These are phyloP conservation scores for Glomeris maerens DNA, from an alignment of 1,140 invertebrate genomes.

Conservation along the genomic window DNA sequence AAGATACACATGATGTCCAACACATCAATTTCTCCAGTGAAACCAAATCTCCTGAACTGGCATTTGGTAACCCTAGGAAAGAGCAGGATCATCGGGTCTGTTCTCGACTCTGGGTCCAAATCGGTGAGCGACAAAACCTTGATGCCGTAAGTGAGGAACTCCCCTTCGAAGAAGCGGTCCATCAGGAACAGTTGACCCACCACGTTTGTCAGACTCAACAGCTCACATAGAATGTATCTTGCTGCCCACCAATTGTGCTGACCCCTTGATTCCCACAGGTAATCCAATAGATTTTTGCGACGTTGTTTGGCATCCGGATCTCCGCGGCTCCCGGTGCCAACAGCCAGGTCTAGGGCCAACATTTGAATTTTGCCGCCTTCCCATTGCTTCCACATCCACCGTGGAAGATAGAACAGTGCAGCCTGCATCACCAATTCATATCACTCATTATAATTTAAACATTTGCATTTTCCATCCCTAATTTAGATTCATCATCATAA, in stretches of 20 bases:
- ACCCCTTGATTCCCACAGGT: slow-evolving; percentile 76
- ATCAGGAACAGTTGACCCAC: slow-evolving; percentile 95
- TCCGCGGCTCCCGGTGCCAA: slow-evolving; percentile 75
- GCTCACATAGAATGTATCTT: slow-evolving; percentile 83
- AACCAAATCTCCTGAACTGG: slow-evolving; percentile 72
- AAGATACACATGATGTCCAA: slow-evolving; percentile 76
- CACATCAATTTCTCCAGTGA: slow-evolving; percentile 62
- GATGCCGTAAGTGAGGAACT: slow-evolving; percentile 87
- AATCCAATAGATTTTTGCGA: slow-evolving; percentile 86
- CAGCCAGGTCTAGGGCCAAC: slow-evolving; percentile 86
- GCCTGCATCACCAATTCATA: too few relatives aligned
- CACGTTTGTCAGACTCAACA: slow-evolving; percentile 75
- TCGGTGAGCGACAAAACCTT: slow-evolving; percentile 85
- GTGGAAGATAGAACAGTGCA: slow-evolving; percentile 87
- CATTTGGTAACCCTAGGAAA: slow-evolving; percentile 84
- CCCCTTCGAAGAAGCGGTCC: slow-evolving; percentile 91
- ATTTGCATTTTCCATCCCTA: too few relatives aligned
- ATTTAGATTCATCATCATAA: too few relatives aligned
- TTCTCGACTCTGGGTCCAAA: slow-evolving; percentile 79
- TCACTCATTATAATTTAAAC: too few relatives aligned
- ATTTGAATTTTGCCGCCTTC: slow-evolving; percentile 89
- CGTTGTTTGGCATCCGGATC: slow-evolving; percentile 90
- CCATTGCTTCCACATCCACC: slow-evolving; percentile 94
- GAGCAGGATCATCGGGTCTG: slow-evolving; percentile 88
- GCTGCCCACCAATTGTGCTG: slow-evolving; percentile 95